Evolutionary conservation across 2,113 vertebrate genomes (phyloP), one percentile per base, ranked within the genome.

Genomic region (Agapornis roseicollis): DNA sequence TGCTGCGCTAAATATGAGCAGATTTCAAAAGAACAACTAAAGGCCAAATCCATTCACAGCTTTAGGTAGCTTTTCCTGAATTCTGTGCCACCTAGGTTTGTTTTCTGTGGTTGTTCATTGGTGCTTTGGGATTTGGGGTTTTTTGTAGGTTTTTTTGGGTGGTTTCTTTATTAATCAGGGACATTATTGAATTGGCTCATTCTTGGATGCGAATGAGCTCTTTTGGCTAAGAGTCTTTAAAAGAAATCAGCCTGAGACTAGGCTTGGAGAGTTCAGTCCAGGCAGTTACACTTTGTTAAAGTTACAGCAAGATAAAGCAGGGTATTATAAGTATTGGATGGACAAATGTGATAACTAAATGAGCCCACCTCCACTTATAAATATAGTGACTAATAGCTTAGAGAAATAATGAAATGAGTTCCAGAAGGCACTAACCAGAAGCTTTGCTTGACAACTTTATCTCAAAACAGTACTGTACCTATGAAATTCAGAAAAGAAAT

Each of bases 131-230:
- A 0, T 7, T 68, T 9, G 12, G 31, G 31, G 5, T 9, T 87
- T 72, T 86, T 70, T 31, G 14, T 49, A 20, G 25, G 6, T 0
- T 22, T 82, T 87, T 86, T 68, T 2, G 44, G 46, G 50, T 63
- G 41, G 55, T 94, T 95, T 82, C 56, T 87, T 76, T 90, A 93
- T 69, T 61, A 88, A 92, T 78, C 76, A 88, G 17, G 10, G 50
- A 81, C 58, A 58, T 85, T 85, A 88, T 52, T 76, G 79, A 88
- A 81, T 74, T 85, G 91, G 58, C 89, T 94, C 89, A 79, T 92
- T 60, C 84, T 89, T 93, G 89, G 91, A 94, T 63, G 49, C 0
- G 2, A 93, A 63, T 4, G 33, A 92, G n/a, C 61, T 85, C 76
- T 84, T 93, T 89, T 94, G 93, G 95, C 91, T 64, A 41, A 42